phyloP scores from a whole-genome alignment of 92 coral and sea anemone species.

The Palythoa caribaeorum region DNA sequence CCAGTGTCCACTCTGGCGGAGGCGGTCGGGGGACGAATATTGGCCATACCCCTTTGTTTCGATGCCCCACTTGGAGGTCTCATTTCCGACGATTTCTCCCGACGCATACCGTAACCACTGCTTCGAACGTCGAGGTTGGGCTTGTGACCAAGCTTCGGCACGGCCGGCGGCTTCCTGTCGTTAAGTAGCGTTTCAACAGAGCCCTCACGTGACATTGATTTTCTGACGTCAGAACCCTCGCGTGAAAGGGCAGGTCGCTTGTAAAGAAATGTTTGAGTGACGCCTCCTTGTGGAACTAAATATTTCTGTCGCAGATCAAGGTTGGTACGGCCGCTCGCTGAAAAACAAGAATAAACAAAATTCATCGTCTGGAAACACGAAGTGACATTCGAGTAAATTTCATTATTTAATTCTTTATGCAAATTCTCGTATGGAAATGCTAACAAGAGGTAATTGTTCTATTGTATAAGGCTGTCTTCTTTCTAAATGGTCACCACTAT shows the following conservation, averaged over 20 bases:
- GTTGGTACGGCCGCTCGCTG: conserved; percentile 95
- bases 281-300: conserved; percentile 63
- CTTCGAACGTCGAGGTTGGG: conserved; percentile 77
- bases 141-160: conserved; percentile 80
- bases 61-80: conserved; percentile 56
- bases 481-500: not conserved
- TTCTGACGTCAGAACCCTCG: conserved; percentile 81
- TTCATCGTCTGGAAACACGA: not conserved
- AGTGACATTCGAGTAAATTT: no score
- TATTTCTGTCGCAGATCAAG: conserved; percentile 83
- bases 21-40: conserved; percentile 62
- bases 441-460: no score
- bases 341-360: not conserved
- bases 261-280: conserved; percentile 66
- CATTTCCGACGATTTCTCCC: conserved; percentile 78
- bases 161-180: conserved; percentile 59
- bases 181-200: conserved; percentile 63
- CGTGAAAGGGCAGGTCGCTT: conserved; percentile 82
- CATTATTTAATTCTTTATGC: no score
- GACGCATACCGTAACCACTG: conserved; percentile 84
- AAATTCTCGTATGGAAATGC: no score
- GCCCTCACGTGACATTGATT: conserved; percentile 74
- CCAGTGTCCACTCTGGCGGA: conserved; percentile 60
- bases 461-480: no score
- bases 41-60: conserved; percentile 75